A percentile compares a stretch with the other conserved stretches of the same genome.
Conservation (phyloP, 2,797 vertebrate genomes). For the Scolopax bukidnonensis region DNA sequence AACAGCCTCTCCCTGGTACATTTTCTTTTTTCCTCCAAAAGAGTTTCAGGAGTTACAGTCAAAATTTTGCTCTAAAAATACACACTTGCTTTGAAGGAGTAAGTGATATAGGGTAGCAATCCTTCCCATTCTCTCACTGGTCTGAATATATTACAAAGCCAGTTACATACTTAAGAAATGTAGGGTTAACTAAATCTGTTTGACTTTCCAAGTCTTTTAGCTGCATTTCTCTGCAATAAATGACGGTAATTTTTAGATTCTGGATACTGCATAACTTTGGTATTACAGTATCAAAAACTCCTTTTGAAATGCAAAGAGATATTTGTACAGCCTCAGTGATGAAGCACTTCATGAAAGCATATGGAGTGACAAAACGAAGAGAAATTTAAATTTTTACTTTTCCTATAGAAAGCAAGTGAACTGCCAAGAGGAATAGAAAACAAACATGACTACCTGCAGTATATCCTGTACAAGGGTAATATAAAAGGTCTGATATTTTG, state of each 20-base stretch:
- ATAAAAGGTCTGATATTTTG: constrained; percentile 35
- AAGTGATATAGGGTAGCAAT: neutral
- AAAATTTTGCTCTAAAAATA: neutral
- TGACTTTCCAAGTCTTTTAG: neutral
- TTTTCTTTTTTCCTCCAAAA: neutral
- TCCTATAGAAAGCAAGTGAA: neutral
- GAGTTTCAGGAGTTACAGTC: neutral
- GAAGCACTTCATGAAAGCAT: constrained; percentile 14
- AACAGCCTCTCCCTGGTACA: fast-evolving
- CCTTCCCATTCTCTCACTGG: neutral
- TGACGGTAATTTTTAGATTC: neutral
- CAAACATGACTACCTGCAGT: neutral
- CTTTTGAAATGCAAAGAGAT: constrained; percentile 5
- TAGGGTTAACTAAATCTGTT: neutral
- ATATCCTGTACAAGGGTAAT: constrained; percentile 1
- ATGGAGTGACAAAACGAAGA: constrained; percentile 5
- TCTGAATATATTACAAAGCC: neutral
- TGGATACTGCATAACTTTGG: neutral
- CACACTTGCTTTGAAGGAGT: neutral
- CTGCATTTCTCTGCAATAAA: neutral
- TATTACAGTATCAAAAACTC: neutral
- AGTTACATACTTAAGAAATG: neutral
- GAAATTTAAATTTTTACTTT: constrained; percentile 24
- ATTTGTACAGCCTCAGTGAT: constrained; percentile 33
- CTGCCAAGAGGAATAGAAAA: neutral